A percentile compares a stretch with the other conserved stretches of the same genome.
Conservation (phyloP, 37 sponge, comb jelly and placozoan species). For the Haliclona indistincta region DNA sequence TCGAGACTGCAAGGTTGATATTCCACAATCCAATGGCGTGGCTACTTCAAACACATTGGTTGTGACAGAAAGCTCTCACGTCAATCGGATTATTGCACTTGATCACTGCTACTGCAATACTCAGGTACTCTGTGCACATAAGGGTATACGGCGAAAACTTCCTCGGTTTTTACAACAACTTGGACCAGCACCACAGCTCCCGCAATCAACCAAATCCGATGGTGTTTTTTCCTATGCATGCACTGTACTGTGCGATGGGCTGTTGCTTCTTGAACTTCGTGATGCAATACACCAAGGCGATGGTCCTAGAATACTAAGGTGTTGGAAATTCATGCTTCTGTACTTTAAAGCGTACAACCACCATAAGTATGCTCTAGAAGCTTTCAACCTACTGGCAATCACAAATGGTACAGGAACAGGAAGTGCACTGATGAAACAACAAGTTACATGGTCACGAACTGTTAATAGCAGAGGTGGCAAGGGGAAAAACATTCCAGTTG, state of each 20-base stretch:
- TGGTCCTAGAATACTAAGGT: constrained; percentile 23
- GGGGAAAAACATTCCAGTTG: no score
- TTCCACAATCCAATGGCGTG: background rate
- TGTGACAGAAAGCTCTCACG: background rate
- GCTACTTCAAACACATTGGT: background rate
- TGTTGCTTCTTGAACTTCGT: constrained; percentile 7
- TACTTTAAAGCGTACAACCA: constrained; percentile 18
- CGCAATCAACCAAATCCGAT: no score
- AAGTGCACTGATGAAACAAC: no score
- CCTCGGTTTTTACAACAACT: background rate
- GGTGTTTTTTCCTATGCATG: constrained; percentile 22
- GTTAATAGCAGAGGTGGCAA: no score
- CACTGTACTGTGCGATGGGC: constrained; percentile 24
- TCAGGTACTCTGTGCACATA: background rate
- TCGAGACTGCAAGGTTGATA: constrained; percentile 6
- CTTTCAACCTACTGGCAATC: constrained; percentile 1
- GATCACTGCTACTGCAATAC: constrained; percentile 30
- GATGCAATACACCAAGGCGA: constrained; percentile 45
- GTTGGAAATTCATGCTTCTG: constrained; percentile 38
- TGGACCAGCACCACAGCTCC: no score
- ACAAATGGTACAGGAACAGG: no score
- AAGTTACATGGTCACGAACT: no score
- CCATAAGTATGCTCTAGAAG: constrained; percentile 29
- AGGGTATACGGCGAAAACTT: background rate
- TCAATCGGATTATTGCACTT: background rate